Conservation (phyloP, 2,113 vertebrate genomes). For the Acrocephalus arundinaceus region DNA sequence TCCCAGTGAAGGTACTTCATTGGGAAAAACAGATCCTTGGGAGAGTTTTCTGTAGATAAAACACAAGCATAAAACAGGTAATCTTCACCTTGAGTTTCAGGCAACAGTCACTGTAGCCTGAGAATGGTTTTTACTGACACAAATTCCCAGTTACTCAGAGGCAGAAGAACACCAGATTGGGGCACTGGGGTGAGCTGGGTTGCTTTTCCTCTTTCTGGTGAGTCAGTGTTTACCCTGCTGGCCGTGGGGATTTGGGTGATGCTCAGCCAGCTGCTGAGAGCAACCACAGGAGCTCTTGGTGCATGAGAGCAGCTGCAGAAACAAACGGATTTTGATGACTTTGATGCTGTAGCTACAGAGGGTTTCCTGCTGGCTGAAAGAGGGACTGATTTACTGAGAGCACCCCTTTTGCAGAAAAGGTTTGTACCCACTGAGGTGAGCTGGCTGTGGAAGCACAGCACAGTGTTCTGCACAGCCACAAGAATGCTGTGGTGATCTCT, state of each 20-base stretch:
- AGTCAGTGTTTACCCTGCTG: neutral
- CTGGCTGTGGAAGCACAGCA: neutral
- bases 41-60: neutral
- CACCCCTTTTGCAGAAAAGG: neutral
- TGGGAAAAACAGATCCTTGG: neutral
- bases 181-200: neutral
- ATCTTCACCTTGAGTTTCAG: neutral
- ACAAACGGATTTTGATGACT: neutral
- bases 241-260: neutral
- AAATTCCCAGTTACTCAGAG: rapidly evolving
- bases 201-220: neutral
- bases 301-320: conserved; percentile 32
- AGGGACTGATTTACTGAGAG: neutral
- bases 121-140: neutral
- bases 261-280: neutral
- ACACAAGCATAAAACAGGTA: neutral
- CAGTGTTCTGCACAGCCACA: neutral
- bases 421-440: neutral
- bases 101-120: neutral
- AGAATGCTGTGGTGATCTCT: neutral
- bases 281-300: neutral
- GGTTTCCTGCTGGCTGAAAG: neutral
- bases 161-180: neutral
- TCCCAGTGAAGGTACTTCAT: neutral
- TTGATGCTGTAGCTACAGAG: neutral